Percentiles rank a stretch among this genome's conserved stretches.
Conservation (phyloP, 1,140 invertebrate genomes). For the Magallana gigas region DNA sequence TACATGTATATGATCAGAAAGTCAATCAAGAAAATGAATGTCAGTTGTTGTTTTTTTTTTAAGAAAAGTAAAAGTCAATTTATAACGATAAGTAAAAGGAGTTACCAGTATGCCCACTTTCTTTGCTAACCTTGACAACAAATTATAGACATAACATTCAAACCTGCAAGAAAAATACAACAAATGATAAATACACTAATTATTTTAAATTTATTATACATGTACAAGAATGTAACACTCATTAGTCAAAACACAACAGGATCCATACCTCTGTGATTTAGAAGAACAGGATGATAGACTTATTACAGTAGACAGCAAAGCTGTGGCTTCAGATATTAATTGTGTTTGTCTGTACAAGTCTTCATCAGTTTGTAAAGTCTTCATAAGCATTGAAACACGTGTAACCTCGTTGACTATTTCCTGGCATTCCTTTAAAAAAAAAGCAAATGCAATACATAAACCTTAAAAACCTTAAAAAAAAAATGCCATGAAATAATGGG, state of each 20-base stretch:
- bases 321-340: slow-evolving; percentile 7
- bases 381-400: neutral
- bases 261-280: neutral
- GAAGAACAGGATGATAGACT: neutral
- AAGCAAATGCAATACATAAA: too few relatives aligned
- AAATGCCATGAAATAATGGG: too few relatives aligned
- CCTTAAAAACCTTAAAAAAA: too few relatives aligned
- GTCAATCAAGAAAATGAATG: too few relatives aligned
- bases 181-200: too few relatives aligned
- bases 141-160: neutral
- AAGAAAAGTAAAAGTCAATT: too few relatives aligned
- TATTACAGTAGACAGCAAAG: neutral
- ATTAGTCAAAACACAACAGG: too few relatives aligned
- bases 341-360: neutral
- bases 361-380: neutral
- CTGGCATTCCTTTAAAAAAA: neutral
- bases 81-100: too few relatives aligned
- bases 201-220: too few relatives aligned
- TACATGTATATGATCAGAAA: too few relatives aligned
- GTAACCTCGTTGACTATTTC: neutral
- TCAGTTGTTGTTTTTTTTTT: too few relatives aligned
- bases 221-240: too few relatives aligned
- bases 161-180: neutral
- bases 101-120: neutral
- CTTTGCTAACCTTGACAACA: slow-evolving; percentile 10